phyloP scores from a whole-genome alignment of 1,140 invertebrate species.

The Sinella curviseta region DNA sequence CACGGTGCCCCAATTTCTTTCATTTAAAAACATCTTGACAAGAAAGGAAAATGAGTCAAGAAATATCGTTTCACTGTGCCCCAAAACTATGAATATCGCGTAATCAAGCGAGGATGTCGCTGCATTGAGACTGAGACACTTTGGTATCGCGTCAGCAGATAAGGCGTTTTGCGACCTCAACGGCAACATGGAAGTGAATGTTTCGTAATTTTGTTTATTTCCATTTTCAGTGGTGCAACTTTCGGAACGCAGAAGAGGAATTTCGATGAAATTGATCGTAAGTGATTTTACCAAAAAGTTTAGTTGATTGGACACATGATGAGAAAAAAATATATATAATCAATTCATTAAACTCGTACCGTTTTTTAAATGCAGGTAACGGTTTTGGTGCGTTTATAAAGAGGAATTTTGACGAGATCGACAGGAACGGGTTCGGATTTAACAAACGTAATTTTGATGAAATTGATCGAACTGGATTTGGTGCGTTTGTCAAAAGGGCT shows the following conservation, averaged over 20 bases:
- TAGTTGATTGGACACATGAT: constrained; percentile 63
- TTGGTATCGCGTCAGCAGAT: too few relatives aligned
- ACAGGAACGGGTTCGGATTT: constrained; percentile 63
- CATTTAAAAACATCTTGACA: not conserved
- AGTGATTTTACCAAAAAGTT: constrained; percentile 38
- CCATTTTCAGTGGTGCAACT: constrained; percentile 49
- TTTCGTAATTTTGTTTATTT: not conserved
- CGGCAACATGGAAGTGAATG: too few relatives aligned
- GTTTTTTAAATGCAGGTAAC: constrained; percentile 8
- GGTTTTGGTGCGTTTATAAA: constrained; percentile 55
- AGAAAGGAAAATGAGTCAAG: not conserved
- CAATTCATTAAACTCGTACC: too few relatives aligned
- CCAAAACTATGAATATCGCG: too few relatives aligned
- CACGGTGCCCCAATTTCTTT: too few relatives aligned
- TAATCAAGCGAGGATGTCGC: too few relatives aligned
- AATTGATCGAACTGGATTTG: constrained; percentile 25
- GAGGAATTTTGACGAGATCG: constrained; percentile 65
- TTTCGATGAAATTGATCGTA: constrained; percentile 59
- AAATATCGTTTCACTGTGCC: too few relatives aligned
- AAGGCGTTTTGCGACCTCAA: too few relatives aligned
- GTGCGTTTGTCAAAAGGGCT: constrained; percentile 33
- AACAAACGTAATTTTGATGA: constrained; percentile 24
- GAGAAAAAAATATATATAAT: too few relatives aligned
- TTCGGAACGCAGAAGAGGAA: constrained; percentile 55
- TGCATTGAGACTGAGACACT: too few relatives aligned